phyloP scores from a whole-genome alignment of 1,140 invertebrate species.

The Cotesia chilonis region DNA sequence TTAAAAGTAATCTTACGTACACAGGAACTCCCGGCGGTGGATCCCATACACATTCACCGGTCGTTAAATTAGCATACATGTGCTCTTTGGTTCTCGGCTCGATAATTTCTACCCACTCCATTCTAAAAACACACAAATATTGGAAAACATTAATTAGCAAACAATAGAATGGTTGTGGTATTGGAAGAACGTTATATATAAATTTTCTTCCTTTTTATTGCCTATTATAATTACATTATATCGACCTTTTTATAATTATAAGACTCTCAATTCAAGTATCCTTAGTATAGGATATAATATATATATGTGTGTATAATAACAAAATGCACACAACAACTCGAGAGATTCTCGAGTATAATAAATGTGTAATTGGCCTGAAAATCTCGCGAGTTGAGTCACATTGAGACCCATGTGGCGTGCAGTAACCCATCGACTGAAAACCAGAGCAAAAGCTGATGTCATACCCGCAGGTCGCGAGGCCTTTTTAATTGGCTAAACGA shows the following conservation, averaged over 20 bases:
- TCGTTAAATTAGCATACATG: slow-evolving; percentile 98
- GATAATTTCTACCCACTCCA: slow-evolving; percentile 99
- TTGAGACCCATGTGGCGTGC: slow-evolving; percentile 32
- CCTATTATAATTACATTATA: slow-evolving; percentile 1
- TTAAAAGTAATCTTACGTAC: slow-evolving; percentile 66
- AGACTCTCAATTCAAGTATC: no score
- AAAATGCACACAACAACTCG: slow-evolving; percentile 14
- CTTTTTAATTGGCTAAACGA: slow-evolving; percentile 59
- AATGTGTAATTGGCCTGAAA: slow-evolving; percentile 33
- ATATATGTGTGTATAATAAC: not conserved
- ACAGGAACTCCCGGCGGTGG: slow-evolving; percentile 83
- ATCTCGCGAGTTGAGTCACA: slow-evolving; percentile 32
- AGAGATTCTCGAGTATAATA: slow-evolving; percentile 12
- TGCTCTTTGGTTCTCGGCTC: slow-evolving; percentile 97
- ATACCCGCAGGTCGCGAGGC: slow-evolving; percentile 39
- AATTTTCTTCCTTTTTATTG: not conserved
- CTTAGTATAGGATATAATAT: no score
- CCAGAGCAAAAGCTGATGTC: slow-evolving; percentile 53
- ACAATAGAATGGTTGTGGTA: not conserved
- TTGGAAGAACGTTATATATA: not conserved
- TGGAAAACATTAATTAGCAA: slow-evolving; percentile 4
- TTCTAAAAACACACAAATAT: slow-evolving; percentile 63
- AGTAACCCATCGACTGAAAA: slow-evolving; percentile 45
- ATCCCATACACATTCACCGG: slow-evolving; percentile 98
- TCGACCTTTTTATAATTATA: no score